Evolutionary conservation across 2,797 vertebrate genomes (phyloP).

Genomic region (Malacoctenus gilli): DNA sequence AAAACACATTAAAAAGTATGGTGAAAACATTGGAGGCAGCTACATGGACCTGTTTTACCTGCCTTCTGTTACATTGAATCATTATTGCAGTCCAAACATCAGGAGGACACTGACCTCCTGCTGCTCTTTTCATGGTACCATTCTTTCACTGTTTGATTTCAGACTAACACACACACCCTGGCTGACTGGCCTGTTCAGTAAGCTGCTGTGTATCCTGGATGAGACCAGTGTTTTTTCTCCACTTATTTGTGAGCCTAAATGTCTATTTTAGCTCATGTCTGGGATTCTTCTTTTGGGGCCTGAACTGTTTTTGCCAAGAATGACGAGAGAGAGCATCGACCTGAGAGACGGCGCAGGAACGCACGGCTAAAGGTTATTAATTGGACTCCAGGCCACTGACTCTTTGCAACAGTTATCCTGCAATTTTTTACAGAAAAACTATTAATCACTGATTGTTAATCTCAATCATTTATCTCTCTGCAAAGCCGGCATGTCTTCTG

Average conservation of each 20-base stretch:
- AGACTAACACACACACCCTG: too few relatives aligned
- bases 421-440: slow-evolving; percentile 9
- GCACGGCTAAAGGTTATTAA: slow-evolving; percentile 47
- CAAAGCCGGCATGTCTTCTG: neutral
- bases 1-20: too few relatives aligned
- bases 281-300: slow-evolving; percentile 65
- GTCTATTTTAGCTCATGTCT: slow-evolving; percentile 81
- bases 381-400: slow-evolving; percentile 29
- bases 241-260: slow-evolving; percentile 64
- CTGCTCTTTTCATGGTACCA: slow-evolving; percentile 49
- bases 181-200: slow-evolving; percentile 71
- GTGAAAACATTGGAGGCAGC: slow-evolving; percentile 55
- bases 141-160: too few relatives aligned
- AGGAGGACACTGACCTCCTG: slow-evolving; percentile 63
- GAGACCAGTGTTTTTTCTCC: slow-evolving; percentile 60
- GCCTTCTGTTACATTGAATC: slow-evolving; percentile 66
- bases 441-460: neutral
- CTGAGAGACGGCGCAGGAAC: slow-evolving; percentile 44
- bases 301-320: slow-evolving; percentile 72
- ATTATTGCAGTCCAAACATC: slow-evolving; percentile 65
- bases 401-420: too few relatives aligned
- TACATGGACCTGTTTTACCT: too few relatives aligned
- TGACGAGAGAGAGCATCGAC: slow-evolving; percentile 55
- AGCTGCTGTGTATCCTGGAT: slow-evolving; percentile 71
- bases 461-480: neutral